phyloP scores from a whole-genome alignment of 2,888 invertebrate species.

The Podabrus alpinus region DNA sequence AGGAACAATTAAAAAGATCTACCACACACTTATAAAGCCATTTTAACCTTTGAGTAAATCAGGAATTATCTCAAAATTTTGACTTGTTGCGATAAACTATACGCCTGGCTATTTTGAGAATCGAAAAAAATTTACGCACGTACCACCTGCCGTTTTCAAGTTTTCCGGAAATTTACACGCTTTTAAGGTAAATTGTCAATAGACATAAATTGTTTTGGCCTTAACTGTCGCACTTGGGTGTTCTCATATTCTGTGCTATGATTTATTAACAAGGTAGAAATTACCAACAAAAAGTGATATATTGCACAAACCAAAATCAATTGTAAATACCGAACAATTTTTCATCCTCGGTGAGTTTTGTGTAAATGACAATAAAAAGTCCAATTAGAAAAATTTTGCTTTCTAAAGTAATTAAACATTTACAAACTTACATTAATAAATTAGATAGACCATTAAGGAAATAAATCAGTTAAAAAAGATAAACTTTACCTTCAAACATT shows the following conservation, averaged over 20 bases:
- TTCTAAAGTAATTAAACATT: not conserved
- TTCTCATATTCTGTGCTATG: conserved; percentile 15
- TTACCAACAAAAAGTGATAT: not conserved
- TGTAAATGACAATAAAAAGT: not conserved
- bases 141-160: conserved; percentile 27
- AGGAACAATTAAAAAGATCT: not conserved
- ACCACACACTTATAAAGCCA: not conserved
- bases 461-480: conserved; percentile 11
- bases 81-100: not conserved
- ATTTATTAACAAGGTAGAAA: conserved; percentile 12
- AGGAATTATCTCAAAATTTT: not conserved
- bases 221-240: conserved; percentile 15
- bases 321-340: not conserved
- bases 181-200: conserved; percentile 22
- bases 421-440: not conserved
- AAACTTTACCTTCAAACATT: conserved; percentile 18
- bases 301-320: not conserved
- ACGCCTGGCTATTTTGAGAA: not conserved
- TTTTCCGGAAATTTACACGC: conserved; percentile 25
- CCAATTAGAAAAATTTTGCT: not conserved
- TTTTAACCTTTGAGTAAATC: not conserved
- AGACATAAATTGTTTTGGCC: conserved; percentile 24
- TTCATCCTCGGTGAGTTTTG: not conserved
- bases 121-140: not conserved
- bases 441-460: conserved; percentile 13